Conservation (phyloP, 2,888 invertebrate species). For the Dryocosmus kuriphilus region DNA sequence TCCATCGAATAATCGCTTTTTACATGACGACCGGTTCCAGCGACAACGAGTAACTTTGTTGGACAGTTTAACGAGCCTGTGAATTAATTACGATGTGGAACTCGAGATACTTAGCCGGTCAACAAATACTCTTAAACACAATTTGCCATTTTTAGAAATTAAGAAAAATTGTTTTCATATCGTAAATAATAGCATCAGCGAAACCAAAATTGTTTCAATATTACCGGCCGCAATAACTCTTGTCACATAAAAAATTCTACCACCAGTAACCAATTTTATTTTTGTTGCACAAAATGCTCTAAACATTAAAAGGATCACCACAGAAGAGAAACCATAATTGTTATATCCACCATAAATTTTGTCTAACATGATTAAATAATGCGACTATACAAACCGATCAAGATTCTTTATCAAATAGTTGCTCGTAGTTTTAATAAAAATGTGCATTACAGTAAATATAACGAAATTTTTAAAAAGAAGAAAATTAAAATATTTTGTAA, state of each 20-base stretch:
- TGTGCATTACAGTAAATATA: neutral
- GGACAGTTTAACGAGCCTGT: constrained; percentile 32
- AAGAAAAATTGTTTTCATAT: neutral
- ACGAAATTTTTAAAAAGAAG: neutral
- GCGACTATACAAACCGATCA: neutral
- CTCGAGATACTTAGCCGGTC: constrained; percentile 4
- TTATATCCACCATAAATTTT: neutral
- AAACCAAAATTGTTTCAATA: neutral
- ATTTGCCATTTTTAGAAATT: neutral
- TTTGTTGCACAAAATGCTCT: neutral
- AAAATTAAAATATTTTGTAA: neutral
- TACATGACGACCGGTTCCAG: constrained; percentile 19
- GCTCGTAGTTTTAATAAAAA: neutral
- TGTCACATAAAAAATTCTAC: neutral
- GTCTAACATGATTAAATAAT: neutral
- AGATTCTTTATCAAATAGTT: neutral
- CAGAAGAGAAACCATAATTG: neutral
- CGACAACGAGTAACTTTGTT: constrained; percentile 25
- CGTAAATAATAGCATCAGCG: neutral
- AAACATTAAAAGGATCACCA: neutral
- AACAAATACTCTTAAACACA: neutral
- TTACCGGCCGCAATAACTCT: neutral
- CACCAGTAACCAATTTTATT: neutral
- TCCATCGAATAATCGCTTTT: constrained; percentile 26
- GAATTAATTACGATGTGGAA: constrained; percentile 23